Percentiles rank a stretch among this genome's conserved stretches.
Evolutionary conservation across 2,888 invertebrate species (phyloP).

Genomic region (Andrena camellia): DNA sequence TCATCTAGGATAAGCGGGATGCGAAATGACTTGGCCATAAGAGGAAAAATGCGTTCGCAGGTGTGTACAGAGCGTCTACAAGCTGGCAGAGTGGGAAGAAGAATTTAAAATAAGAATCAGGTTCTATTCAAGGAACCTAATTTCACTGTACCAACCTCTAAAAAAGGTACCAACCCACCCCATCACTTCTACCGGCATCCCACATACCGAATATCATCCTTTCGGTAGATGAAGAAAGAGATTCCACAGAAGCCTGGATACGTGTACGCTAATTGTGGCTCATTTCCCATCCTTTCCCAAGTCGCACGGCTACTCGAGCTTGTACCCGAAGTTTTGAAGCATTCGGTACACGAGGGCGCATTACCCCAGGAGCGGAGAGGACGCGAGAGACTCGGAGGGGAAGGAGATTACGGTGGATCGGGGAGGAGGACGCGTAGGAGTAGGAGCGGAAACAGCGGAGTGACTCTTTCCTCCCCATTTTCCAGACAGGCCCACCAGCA

Average conservation of each 20-base stretch:
- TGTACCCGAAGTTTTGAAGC: not conserved
- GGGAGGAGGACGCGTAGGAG: constrained; percentile 26
- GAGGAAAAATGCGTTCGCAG: constrained; percentile 41
- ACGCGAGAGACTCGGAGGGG: constrained; percentile 27
- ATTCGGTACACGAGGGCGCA: not conserved
- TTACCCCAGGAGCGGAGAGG: constrained; percentile 6
- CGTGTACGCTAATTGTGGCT: no score
- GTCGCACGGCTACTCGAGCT: not conserved
- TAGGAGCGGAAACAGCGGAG: constrained; percentile 31
- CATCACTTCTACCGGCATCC: not conserved
- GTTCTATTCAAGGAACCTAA: no score
- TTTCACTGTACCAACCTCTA: no score
- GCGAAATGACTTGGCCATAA: constrained; percentile 53
- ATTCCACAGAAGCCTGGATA: no score
- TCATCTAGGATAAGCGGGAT: constrained; percentile 53
- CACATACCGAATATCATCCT: no score
- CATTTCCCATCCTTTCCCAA: not conserved
- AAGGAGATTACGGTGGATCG: constrained; percentile 53
- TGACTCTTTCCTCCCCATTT: constrained; percentile 29
- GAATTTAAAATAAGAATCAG: no score
- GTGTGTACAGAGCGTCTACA: constrained; percentile 6
- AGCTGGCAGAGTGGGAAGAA: not conserved
- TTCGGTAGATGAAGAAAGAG: no score
- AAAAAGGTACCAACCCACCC: no score
- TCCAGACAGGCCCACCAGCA: constrained; percentile 19